A percentile compares a stretch with the other conserved stretches of the same genome.
These are phyloP conservation scores for Cherax destructor DNA, from an alignment of 1,140 invertebrate genomes.

Conservation along the genomic window DNA sequence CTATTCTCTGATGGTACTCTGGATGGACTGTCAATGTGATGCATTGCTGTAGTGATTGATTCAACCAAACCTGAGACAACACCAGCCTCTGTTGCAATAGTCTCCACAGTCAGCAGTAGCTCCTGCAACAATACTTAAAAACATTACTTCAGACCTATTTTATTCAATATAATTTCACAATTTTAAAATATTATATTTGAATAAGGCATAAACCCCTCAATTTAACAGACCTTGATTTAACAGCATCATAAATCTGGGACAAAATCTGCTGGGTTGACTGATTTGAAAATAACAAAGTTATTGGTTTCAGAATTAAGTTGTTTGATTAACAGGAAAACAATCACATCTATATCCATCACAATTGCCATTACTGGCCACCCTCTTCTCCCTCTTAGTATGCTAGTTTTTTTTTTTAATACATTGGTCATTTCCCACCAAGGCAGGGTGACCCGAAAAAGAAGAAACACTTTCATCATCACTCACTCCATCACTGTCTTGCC, in stretches of 20 bases:
- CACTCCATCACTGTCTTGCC: too few species aligned
- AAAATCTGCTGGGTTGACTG: too few species aligned
- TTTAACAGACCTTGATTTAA: too few species aligned
- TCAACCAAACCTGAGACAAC: slow-evolving; percentile 90
- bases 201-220: neutral
- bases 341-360: too few species aligned
- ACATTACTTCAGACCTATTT: neutral
- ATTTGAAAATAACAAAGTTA: neutral
- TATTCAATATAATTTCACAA: neutral
- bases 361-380: too few species aligned
- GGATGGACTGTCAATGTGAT: slow-evolving; percentile 83
- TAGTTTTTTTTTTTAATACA: too few species aligned
- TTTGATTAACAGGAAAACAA: too few species aligned
- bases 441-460: too few species aligned
- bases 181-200: neutral
- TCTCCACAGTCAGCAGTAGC: slow-evolving; percentile 86
- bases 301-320: neutral
- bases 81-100: slow-evolving; percentile 90
- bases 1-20: slow-evolving; percentile 65
- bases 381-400: too few species aligned
- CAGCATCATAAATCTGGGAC: too few species aligned
- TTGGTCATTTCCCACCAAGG: too few species aligned
- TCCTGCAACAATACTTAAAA: slow-evolving; percentile 78
- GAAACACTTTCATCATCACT: too few species aligned
- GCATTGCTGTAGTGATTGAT: slow-evolving; percentile 90